phyloP scores from a whole-genome alignment of 1,140 invertebrate genomes.

The Glossosoma conforme region DNA sequence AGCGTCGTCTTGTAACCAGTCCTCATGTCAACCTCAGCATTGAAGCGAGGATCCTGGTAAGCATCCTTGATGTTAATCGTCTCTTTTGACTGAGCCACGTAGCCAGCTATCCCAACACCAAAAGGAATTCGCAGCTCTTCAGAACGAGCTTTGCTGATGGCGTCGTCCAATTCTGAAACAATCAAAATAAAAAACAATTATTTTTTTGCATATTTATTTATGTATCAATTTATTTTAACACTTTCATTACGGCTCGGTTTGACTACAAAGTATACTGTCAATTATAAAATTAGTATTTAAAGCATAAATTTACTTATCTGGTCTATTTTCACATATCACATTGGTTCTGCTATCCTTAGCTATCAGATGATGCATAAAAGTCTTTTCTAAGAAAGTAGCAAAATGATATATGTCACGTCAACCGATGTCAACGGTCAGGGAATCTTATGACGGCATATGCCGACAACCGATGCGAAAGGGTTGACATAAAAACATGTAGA shows the following conservation, averaged over 20 bases:
- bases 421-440: no score
- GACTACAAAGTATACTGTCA: no score
- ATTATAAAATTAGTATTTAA: no score
- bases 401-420: no score
- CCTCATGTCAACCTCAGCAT: slow-evolving; percentile 82
- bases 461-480: no score
- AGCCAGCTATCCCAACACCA: slow-evolving; percentile 84
- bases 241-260: no score
- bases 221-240: slow-evolving; percentile 4
- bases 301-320: no score
- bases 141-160: slow-evolving; percentile 61
- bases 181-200: not conserved
- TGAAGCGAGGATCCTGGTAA: slow-evolving; percentile 80
- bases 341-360: no score
- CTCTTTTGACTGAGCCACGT: slow-evolving; percentile 81
- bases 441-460: no score
- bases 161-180: slow-evolving; percentile 67
- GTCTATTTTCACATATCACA: no score
- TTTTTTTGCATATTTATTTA: slow-evolving; percentile 1
- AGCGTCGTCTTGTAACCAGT: slow-evolving; percentile 90
- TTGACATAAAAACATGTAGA: slow-evolving; percentile 2
- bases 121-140: slow-evolving; percentile 85
- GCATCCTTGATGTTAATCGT: slow-evolving; percentile 89
- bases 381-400: no score
- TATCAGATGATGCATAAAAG: no score